Evolutionary conservation across 2,888 invertebrate species (phyloP).

Genomic region (Pachliopta kotzebuea): DNA sequence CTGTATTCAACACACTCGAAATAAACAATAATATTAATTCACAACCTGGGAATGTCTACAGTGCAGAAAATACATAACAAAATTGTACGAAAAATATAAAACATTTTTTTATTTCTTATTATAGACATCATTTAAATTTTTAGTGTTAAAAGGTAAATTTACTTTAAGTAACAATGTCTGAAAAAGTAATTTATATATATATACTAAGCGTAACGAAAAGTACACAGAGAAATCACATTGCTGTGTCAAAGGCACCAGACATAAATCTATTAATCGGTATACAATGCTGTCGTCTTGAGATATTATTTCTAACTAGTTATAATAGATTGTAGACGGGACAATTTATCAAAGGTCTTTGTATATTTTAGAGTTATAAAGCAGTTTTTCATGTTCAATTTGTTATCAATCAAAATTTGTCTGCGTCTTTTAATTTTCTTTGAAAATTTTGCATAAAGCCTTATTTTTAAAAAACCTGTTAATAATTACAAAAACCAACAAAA

Average conservation of each 20-base stretch:
- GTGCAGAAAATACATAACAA: too few relatives aligned
- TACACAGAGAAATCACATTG: conserved; percentile 10
- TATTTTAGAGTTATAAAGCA: conserved; percentile 11
- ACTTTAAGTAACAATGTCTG: background rate
- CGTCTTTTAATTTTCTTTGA: background rate
- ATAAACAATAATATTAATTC: too few relatives aligned
- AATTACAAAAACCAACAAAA: background rate
- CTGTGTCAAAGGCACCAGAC: conserved; percentile 15
- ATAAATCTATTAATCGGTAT: conserved; percentile 20
- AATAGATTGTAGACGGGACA: conserved; percentile 19
- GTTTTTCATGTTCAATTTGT: background rate
- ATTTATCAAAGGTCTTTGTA: conserved; percentile 16
- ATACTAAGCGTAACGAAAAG: background rate
- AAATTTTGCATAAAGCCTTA: background rate
- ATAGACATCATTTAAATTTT: background rate
- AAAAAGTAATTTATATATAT: background rate
- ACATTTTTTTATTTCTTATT: too few relatives aligned
- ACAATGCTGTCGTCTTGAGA: conserved; percentile 5
- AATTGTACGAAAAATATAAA: too few relatives aligned
- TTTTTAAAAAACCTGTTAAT: background rate
- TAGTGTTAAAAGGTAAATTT: background rate
- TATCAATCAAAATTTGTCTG: conserved; percentile 3
- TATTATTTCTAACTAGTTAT: conserved; percentile 8
- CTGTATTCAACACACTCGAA: too few relatives aligned
- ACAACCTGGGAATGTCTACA: too few relatives aligned